Conservation (phyloP, 2,113 vertebrate species). For the Protomyctophum bolini region DNA sequence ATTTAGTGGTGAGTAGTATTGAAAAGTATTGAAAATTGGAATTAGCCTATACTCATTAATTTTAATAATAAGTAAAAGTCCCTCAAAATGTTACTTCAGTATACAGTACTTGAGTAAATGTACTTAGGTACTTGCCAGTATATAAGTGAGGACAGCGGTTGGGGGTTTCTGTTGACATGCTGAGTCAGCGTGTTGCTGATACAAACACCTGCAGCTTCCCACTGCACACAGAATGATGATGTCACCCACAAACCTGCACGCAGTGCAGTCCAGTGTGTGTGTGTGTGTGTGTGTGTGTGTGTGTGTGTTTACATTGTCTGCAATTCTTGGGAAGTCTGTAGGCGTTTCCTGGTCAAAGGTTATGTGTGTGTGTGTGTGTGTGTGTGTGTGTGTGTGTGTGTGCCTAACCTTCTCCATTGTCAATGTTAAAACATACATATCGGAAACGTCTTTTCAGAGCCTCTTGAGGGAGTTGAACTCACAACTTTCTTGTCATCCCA, state of each 20-base stretch:
- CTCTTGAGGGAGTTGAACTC: too few relatives aligned
- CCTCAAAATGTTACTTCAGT: too few relatives aligned
- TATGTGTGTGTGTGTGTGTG: not conserved
- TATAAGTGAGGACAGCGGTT: not conserved
- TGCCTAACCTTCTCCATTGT: not conserved
- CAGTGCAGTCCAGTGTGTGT: not conserved
- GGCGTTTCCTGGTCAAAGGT: constrained; percentile 46
- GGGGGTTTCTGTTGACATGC: constrained; percentile 14
- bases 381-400: not conserved
- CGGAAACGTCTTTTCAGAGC: too few relatives aligned
- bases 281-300: not conserved
- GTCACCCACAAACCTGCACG: not conserved
- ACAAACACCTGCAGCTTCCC: constrained; percentile 58
- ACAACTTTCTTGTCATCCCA: too few relatives aligned
- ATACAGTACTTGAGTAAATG: too few relatives aligned
- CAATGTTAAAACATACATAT: too few relatives aligned
- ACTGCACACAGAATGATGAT: not conserved
- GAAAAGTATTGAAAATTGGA: too few relatives aligned
- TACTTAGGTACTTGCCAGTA: too few relatives aligned
- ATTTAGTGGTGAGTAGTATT: too few relatives aligned
- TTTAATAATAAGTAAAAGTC: too few relatives aligned
- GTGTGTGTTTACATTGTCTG: constrained; percentile 2
- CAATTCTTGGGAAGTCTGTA: constrained; percentile 18
- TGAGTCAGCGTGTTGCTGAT: constrained; percentile 58
- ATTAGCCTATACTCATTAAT: too few relatives aligned